A percentile compares a stretch with the other conserved stretches of the same genome.
These are phyloP conservation scores for Euwallacea fornicatus DNA, from an alignment of 1,140 invertebrate species.

Conservation along the genomic window DNA sequence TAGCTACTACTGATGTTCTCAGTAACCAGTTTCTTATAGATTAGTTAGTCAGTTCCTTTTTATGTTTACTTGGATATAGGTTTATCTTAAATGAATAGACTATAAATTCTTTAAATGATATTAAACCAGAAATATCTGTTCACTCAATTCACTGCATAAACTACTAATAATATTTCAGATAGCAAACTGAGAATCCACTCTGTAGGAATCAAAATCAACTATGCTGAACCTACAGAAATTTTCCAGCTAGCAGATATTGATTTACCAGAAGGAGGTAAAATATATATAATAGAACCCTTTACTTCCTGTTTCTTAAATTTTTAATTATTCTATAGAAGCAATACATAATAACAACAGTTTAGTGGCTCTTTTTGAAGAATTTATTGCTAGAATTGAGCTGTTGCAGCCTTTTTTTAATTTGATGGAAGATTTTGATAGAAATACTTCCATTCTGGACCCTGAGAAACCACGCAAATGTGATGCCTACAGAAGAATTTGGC, in stretches of 20 bases:
- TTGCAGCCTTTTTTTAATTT: constrained; percentile 55
- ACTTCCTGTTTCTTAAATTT: background rate
- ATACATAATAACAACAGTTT: constrained; percentile 34
- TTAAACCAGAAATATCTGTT: too few relatives aligned
- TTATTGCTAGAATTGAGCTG: constrained; percentile 38
- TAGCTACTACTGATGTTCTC: too few relatives aligned
- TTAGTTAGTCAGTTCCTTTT: too few relatives aligned
- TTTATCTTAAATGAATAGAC: too few relatives aligned
- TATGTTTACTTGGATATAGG: too few relatives aligned
- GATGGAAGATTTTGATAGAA: constrained; percentile 54
- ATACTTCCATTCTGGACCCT: constrained; percentile 56
- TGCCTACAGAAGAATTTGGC: constrained; percentile 52
- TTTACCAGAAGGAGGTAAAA: constrained; percentile 40
- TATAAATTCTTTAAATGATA: too few relatives aligned
- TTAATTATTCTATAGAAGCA: constrained; percentile 12
- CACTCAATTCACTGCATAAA: background rate
- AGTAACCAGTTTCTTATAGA: too few relatives aligned
- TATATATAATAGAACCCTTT: background rate
- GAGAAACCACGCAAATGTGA: constrained; percentile 50
- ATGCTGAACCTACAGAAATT: constrained; percentile 31
- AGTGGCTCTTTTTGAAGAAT: constrained; percentile 41
- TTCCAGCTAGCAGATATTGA: constrained; percentile 39
- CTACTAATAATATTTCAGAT: constrained; percentile 33
- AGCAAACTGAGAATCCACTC: constrained; percentile 41
- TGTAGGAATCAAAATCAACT: constrained; percentile 40